A percentile compares a stretch with the other conserved stretches of the same genome.
Conservation (phyloP, 2,888 invertebrate species). For the Fragum fragum region DNA sequence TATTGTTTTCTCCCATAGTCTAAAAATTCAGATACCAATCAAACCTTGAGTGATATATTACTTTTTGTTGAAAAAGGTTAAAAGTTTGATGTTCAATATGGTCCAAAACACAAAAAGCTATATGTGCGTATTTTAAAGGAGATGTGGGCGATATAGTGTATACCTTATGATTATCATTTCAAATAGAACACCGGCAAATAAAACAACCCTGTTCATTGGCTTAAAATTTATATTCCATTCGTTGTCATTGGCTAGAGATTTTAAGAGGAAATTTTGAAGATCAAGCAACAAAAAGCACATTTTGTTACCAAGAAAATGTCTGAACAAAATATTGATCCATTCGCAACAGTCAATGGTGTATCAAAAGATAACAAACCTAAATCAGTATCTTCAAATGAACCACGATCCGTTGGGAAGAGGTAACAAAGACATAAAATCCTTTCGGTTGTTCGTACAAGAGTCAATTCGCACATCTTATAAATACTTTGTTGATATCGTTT, state of each 20-base stretch:
- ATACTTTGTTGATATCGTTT: no score
- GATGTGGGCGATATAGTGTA: no score
- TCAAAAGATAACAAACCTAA: constrained; percentile 60
- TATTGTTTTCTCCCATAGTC: no score
- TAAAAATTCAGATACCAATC: no score
- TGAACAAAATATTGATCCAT: constrained; percentile 62
- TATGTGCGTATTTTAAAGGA: no score
- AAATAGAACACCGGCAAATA: background rate
- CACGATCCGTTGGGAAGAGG: constrained; percentile 80
- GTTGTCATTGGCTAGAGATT: background rate
- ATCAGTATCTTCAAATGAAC: constrained; percentile 67
- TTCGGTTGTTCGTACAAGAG: background rate
- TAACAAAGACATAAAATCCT: constrained; percentile 13
- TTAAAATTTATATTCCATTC: background rate
- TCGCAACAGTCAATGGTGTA: constrained; percentile 41
- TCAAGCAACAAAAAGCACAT: background rate
- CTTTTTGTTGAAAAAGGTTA: no score
- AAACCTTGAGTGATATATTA: no score
- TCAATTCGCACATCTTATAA: background rate
- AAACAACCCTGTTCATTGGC: background rate
- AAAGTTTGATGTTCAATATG: no score
- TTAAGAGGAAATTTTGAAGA: constrained; percentile 7
- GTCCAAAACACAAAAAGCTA: no score
- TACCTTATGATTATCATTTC: background rate
- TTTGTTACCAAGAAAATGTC: constrained; percentile 42